Base-by-base conservation (phyloP, 2,113 vertebrate species). In the Campylomormyrus numenius region DNA sequence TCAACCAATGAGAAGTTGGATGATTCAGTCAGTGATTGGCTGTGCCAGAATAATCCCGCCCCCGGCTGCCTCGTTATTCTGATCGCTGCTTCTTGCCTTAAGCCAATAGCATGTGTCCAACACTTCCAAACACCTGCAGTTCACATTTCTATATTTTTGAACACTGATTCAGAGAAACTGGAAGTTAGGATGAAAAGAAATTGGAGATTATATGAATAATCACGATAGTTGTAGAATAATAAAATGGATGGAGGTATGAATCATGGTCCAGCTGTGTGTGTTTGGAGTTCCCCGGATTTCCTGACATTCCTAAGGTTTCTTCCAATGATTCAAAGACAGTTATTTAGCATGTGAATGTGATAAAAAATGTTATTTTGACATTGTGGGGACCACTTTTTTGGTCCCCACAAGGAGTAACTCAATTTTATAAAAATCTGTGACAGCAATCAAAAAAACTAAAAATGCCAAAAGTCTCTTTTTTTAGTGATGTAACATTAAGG, bases 61-160 rank as follows among this genome's bases (percentile, higher is more conserved):
- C 91, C 92, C 93, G 89, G 91, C 24, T 50, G 46, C 46, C 24
- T 50, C 3, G 7, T 46, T 50, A 11, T 27, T 85, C 24, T 9
- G 42, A 50, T 49, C 1, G 2, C 7, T 49, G 19, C 13, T 19
- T 39, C 70, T 39, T 77, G 31, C 4, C 3, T 15, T 19, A 39
- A 35, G 35, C 15, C 31, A 39, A 39, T 13, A 74, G 70, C 70
- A 35, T 74, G 2, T 74, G 70, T 39, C 70, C 19, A 39, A 39
- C 13, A 77, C 31, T 77, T 31, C 31, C 70, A 77, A 39, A 31
- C 13, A 77, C n/a, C 70, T 6, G n/a, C 70, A 39, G 3, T 15
- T 77, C 31, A 39, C 70, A 19, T 70, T 70, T 27, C 66, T 74
- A 5, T 74, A 74, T 35, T 74, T 74, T 15, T 35, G 11, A 80